Evolutionary conservation across 2,888 invertebrate genomes (phyloP).

Genomic region (Ceratothoa steindachneri): DNA sequence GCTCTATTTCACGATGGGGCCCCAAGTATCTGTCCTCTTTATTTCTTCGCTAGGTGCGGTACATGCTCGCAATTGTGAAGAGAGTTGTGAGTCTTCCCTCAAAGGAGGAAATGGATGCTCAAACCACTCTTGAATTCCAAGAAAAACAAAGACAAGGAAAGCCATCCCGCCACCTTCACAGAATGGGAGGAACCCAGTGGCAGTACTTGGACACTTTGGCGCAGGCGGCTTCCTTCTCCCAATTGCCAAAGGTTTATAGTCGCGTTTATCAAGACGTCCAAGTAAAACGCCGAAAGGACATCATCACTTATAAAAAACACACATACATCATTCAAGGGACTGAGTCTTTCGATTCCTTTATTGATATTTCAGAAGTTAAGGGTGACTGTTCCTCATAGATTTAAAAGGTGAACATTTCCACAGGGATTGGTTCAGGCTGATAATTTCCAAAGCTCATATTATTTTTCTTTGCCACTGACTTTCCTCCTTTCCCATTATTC

Average conservation of each 20-base stretch:
- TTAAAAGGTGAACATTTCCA: too few relatives aligned
- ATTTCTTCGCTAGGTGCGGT: constrained; percentile 22
- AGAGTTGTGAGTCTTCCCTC: constrained; percentile 18
- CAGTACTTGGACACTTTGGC: constrained; percentile 30
- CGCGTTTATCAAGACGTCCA: constrained; percentile 20
- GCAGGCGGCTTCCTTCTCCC: constrained; percentile 12
- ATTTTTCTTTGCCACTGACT: too few relatives aligned
- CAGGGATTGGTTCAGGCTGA: too few relatives aligned
- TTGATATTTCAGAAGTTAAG: too few relatives aligned
- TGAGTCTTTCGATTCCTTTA: constrained; percentile 11
- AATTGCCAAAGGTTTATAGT: constrained; percentile 11
- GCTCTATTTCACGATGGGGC: too few relatives aligned
- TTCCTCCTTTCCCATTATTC: too few relatives aligned
- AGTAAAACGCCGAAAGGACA: constrained; percentile 13
- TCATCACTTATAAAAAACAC: constrained; percentile 24
- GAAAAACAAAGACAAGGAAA: constrained; percentile 9
- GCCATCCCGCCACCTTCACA: constrained; percentile 25
- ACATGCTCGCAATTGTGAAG: constrained; percentile 24
- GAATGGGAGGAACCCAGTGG: constrained; percentile 25
- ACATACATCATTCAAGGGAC: constrained; percentile 11
- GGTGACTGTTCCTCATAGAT: too few relatives aligned
- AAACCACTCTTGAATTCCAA: background rate
- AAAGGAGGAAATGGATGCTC: constrained; percentile 18
- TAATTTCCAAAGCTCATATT: too few relatives aligned
- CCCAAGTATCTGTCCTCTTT: too few relatives aligned